These are phyloP conservation scores for Odocoileus hemionus DNA, from an alignment of 2,113 vertebrate genomes.

Conservation along the genomic window DNA sequence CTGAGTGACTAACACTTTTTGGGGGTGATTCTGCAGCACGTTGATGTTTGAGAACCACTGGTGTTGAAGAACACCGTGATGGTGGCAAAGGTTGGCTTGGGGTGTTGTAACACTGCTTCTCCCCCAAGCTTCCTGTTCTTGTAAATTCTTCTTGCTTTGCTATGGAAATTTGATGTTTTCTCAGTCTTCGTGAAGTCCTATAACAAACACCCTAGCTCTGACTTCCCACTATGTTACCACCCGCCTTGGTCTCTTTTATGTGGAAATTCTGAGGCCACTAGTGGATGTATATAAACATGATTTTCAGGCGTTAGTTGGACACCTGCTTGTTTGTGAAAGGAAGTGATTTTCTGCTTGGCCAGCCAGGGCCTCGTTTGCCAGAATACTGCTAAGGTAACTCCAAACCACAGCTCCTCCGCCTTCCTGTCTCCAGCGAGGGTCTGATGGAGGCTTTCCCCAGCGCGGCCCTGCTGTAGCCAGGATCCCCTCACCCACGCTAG, in stretches of 20 bases:
- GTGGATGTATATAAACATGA: neutral
- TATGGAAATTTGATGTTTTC: neutral
- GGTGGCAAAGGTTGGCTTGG: neutral
- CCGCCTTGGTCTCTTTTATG: neutral
- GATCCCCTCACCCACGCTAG: neutral
- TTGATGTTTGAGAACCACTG: neutral
- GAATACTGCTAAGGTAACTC: neutral
- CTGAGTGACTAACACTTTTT: neutral
- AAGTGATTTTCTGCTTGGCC: constrained; percentile 4
- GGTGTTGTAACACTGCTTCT: neutral
- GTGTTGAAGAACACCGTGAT: neutral
- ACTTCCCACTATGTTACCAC: neutral
- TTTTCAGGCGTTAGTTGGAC: neutral
- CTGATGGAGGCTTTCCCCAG: neutral
- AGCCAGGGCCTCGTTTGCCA: neutral
- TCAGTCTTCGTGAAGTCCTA: neutral
- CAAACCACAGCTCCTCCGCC: neutral
- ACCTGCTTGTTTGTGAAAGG: constrained; percentile 15
- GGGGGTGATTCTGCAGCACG: neutral
- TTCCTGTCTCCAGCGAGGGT: neutral
- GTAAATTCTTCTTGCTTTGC: neutral
- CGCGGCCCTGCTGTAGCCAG: neutral
- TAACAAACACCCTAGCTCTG: neutral
- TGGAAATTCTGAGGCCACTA: neutral
- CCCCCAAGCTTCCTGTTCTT: neutral